Evolutionary conservation across 1,140 invertebrate genomes (phyloP).

Genomic region (Bombus impatiens): DNA sequence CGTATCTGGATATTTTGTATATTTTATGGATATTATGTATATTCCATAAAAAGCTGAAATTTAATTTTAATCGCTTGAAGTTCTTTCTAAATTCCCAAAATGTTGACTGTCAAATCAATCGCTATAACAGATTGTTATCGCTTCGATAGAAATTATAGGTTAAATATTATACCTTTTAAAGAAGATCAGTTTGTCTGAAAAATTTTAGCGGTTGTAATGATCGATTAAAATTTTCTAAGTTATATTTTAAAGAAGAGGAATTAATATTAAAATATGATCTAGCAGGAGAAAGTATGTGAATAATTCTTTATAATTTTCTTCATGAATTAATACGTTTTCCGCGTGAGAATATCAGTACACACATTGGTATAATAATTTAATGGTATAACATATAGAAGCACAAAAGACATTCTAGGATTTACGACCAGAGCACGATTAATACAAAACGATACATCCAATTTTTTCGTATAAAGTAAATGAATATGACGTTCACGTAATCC

Average conservation of each 20-base stretch:
- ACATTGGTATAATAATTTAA: neutral
- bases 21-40: no score
- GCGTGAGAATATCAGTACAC: neutral
- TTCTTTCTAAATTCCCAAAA: neutral
- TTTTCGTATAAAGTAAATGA: neutral
- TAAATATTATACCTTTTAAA: neutral
- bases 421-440: neutral
- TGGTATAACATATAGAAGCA: neutral
- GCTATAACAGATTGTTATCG: no score
- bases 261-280: neutral
- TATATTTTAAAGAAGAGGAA: neutral
- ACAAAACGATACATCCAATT: neutral
- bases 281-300: neutral
- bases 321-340: neutral
- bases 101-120: neutral
- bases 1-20: no score
- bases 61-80: neutral
- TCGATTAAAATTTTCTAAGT: neutral
- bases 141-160: neutral
- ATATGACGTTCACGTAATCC: neutral
- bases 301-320: neutral
- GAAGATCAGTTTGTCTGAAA: neutral
- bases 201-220: neutral
- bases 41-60: neutral
- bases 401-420: neutral